phyloP scores from a whole-genome alignment of 2,888 invertebrate species.

The Rhorus exstirpatorius region DNA sequence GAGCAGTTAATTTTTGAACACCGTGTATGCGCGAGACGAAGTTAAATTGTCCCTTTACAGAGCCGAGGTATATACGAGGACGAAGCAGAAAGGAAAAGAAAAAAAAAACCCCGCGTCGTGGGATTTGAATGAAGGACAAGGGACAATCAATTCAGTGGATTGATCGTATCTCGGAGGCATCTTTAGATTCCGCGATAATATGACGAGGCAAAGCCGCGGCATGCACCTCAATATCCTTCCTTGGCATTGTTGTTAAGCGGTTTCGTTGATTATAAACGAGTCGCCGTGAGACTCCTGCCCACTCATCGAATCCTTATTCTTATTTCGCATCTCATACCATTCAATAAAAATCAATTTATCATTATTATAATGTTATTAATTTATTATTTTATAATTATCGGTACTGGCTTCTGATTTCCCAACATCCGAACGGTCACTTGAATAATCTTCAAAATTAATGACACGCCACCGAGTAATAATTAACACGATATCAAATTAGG shows the following conservation, averaged over 20 bases:
- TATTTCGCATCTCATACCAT: slow-evolving; percentile 52
- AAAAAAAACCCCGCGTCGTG: slow-evolving; percentile 69
- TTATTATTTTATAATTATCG: background rate
- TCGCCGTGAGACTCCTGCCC: slow-evolving; percentile 56
- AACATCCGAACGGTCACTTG: background rate
- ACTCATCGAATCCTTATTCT: slow-evolving; percentile 40
- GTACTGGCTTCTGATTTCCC: background rate
- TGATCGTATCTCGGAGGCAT: slow-evolving; percentile 78
- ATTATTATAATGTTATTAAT: slow-evolving; percentile 22
- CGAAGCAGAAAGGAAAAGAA: slow-evolving; percentile 62
- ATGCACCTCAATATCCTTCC: slow-evolving; percentile 69
- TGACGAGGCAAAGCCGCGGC: slow-evolving; percentile 74
- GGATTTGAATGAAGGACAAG: slow-evolving; percentile 77
- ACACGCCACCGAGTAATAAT: background rate
- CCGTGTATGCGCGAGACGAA: slow-evolving; percentile 61
- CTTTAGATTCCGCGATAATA: slow-evolving; percentile 79
- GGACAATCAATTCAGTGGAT: slow-evolving; percentile 78
- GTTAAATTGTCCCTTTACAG: slow-evolving; percentile 71
- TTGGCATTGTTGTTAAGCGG: slow-evolving; percentile 74
- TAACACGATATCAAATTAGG: too few species aligned
- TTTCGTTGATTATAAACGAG: slow-evolving; percentile 68
- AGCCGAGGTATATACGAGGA: slow-evolving; percentile 21
- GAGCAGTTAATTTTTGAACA: slow-evolving; percentile 48
- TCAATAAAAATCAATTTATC: slow-evolving; percentile 43
- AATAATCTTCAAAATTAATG: background rate